Conservation (phyloP, 2,888 invertebrate species). For the Leptura quadrifasciata region DNA sequence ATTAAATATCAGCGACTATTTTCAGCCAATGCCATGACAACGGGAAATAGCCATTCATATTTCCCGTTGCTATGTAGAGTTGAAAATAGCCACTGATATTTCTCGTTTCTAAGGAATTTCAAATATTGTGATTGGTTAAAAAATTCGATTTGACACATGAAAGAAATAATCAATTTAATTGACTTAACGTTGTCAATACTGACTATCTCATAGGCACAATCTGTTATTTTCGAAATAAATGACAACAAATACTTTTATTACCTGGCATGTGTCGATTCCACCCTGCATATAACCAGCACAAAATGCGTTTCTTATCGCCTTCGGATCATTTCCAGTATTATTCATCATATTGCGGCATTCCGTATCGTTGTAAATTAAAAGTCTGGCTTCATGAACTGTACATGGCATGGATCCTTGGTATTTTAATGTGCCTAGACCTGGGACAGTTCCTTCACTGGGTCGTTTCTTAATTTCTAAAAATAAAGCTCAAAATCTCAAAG, state of each 20-base stretch:
- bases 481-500: not conserved
- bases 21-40: too few species aligned
- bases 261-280: constrained; percentile 80
- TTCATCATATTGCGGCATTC: constrained; percentile 68
- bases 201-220: too few species aligned
- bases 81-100: too few species aligned
- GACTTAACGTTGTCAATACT: too few species aligned
- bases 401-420: constrained; percentile 68
- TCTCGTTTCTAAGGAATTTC: too few species aligned
- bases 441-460: constrained; percentile 67
- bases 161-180: too few species aligned
- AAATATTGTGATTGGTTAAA: too few species aligned
- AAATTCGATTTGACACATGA: too few species aligned
- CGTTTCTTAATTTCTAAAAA: constrained; percentile 50
- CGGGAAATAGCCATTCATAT: too few species aligned
- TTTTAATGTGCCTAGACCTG: constrained; percentile 68
- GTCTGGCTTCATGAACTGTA: constrained; percentile 68
- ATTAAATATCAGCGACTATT: too few species aligned
- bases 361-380: constrained; percentile 67
- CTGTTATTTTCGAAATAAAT: too few species aligned
- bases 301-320: constrained; percentile 66
- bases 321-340: constrained; percentile 63
- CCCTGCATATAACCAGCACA: constrained; percentile 78
- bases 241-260: constrained; percentile 68
- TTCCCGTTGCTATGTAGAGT: too few species aligned